Evolutionary conservation across 2,797 vertebrate genomes (phyloP), one percentile per base, ranked within the genome.

Genomic region (Chromobotia macracanthus): DNA sequence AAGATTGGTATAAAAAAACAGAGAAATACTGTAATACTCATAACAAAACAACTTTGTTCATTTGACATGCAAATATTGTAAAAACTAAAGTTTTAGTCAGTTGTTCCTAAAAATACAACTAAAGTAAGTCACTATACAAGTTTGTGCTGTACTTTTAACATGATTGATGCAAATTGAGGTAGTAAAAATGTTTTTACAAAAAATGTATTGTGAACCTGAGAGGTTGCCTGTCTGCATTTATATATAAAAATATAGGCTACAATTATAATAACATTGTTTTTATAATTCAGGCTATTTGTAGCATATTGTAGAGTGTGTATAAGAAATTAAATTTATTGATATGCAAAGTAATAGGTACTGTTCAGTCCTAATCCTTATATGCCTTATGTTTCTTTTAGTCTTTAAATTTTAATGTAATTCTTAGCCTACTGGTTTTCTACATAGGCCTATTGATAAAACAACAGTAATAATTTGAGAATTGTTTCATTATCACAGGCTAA

Each of bases 41-140:
- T 53, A 35, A 55, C 28, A 55, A 72, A 72, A 58, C 31, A 72
- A 72, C 2, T 66, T 58, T 77, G 68, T 76, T 74, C 25, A 82
- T 82, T 79, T 83, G 76, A 83, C 48, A 70, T 79, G 63, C 53
- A 83, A 70, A 79, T 75, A 66, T 71, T 80, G 66, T 75, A 75
- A 75, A 83, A 75, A 79, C 25, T 75, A 66, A 16, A 60, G 71
- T 79, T 79, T 79, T 75, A 63, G 70, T 75, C 69, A 75, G 71
- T 83, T 83, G 72, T 71, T 79, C 63, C 75, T 18, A 74, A 67
- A 65, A 77, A 66, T 53, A 77, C 63, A 76, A 75, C 18, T 50
- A 63, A 75, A 65, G 77, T 76, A 76, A 80, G 61, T 69, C 21
- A 76, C 60, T 83, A 51, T 67, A 83, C 58, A 80, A 77, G 72